phyloP scores from a whole-genome alignment of 2,888 invertebrate species.

The Ornithoptera priamus region DNA sequence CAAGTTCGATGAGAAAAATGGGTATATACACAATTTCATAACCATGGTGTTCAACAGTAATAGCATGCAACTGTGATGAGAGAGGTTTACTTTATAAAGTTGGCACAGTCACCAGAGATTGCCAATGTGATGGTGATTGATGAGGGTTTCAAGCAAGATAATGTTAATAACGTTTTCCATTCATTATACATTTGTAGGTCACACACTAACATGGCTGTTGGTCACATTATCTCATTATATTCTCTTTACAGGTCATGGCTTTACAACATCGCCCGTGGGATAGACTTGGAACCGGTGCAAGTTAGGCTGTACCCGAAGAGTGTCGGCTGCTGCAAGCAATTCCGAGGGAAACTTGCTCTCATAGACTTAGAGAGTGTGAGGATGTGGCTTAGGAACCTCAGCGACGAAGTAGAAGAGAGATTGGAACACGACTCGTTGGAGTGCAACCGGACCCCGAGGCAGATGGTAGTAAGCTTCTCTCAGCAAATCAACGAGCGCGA shows the following conservation, averaged over 20 bases:
- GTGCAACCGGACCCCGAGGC: constrained; percentile 89
- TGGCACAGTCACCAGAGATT: too few species aligned
- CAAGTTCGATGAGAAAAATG: constrained; percentile 91
- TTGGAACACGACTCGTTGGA: constrained; percentile 88
- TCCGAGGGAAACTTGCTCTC: constrained; percentile 89
- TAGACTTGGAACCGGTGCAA: constrained; percentile 92
- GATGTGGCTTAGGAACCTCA: constrained; percentile 90
- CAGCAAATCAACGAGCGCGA: constrained; percentile 78
- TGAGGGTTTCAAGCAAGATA: too few species aligned
- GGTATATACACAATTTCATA: constrained; percentile 44
- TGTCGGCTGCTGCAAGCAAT: constrained; percentile 97
- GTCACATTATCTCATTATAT: not conserved
- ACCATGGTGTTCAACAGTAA: too few species aligned
- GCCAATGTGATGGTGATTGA: too few species aligned
- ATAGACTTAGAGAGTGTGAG: constrained; percentile 82
- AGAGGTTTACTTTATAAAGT: too few species aligned
- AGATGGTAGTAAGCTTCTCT: constrained; percentile 87
- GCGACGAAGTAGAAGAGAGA: constrained; percentile 90
- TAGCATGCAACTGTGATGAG: too few species aligned
- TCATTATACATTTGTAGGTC: too few species aligned
- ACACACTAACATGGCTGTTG: too few species aligned
- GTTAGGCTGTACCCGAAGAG: constrained; percentile 93
- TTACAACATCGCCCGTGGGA: constrained; percentile 91
- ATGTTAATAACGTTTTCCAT: too few species aligned
- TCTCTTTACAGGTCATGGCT: constrained; percentile 84